Conservation (phyloP, 2,113 vertebrate species). For the Accipiter cooperii region DNA sequence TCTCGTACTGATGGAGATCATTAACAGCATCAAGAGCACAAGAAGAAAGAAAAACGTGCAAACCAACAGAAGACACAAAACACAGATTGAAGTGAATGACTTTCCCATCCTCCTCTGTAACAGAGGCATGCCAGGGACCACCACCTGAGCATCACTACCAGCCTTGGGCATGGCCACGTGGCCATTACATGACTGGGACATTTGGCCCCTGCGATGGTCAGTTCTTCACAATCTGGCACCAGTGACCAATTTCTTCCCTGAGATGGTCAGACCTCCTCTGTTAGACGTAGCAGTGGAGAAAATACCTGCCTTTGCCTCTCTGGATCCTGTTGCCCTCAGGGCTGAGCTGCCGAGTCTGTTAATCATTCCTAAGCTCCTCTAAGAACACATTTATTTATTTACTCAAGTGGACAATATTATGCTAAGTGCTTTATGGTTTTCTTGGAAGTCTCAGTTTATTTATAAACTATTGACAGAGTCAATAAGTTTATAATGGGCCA, state of each 20-base stretch:
- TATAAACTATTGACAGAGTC: slow-evolving; percentile 60
- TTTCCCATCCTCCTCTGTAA: not conserved
- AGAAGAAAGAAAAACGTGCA: not conserved
- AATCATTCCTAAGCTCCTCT: slow-evolving; percentile 13
- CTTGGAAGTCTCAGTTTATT: slow-evolving; percentile 54
- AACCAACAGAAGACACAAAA: not conserved
- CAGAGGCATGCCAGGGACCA: not conserved
- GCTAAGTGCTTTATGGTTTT: slow-evolving; percentile 56
- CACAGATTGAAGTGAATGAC: not conserved
- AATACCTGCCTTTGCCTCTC: not conserved
- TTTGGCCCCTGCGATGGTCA: not conserved
- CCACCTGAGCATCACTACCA: not conserved
- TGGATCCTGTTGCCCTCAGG: not conserved
- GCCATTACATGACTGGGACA: not conserved
- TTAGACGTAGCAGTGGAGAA: not conserved
- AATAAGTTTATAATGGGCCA: slow-evolving; percentile 67
- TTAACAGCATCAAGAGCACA: not conserved
- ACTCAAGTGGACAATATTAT: slow-evolving; percentile 54
- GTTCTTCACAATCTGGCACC: not conserved
- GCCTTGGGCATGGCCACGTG: not conserved
- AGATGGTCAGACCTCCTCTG: not conserved
- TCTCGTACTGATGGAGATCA: not conserved
- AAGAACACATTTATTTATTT: slow-evolving; percentile 62
- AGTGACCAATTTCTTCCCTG: too few species aligned
- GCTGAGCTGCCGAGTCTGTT: not conserved